Conservation (phyloP, 2,113 vertebrate genomes). For the Apteryx owenii region DNA sequence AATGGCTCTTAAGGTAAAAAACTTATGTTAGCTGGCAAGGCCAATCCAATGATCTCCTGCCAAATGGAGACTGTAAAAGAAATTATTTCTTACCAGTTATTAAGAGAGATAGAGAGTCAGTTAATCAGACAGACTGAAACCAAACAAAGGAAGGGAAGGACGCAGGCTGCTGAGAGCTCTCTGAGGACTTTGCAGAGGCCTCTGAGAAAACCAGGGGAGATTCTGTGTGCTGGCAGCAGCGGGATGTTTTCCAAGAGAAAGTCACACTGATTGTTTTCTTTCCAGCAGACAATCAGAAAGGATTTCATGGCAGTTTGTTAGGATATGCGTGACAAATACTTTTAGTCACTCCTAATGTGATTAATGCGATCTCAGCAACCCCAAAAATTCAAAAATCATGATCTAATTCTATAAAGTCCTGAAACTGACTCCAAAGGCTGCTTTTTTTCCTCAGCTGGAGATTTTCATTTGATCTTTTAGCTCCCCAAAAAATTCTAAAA, state of each 20-base stretch:
- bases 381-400: not conserved
- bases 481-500: not conserved
- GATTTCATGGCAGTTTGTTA: not conserved
- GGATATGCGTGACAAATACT: not conserved
- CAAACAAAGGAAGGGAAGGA: not conserved
- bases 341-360: not conserved
- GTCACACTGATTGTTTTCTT: not conserved
- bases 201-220: not conserved
- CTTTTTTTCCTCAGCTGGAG: not conserved
- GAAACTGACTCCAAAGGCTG: not conserved
- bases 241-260: not conserved
- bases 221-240: not conserved
- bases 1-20: not conserved
- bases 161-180: too few species aligned
- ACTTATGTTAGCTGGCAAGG: not conserved
- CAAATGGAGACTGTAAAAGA: not conserved
- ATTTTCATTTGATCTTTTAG: not conserved
- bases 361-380: not conserved
- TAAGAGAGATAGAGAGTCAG: not conserved
- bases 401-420: not conserved
- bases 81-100: not conserved
- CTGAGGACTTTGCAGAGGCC: too few species aligned
- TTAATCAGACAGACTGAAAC: not conserved
- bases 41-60: not conserved
- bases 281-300: not conserved